Conservation (phyloP, 1,140 invertebrate species). For the Chelonus insularis region DNA sequence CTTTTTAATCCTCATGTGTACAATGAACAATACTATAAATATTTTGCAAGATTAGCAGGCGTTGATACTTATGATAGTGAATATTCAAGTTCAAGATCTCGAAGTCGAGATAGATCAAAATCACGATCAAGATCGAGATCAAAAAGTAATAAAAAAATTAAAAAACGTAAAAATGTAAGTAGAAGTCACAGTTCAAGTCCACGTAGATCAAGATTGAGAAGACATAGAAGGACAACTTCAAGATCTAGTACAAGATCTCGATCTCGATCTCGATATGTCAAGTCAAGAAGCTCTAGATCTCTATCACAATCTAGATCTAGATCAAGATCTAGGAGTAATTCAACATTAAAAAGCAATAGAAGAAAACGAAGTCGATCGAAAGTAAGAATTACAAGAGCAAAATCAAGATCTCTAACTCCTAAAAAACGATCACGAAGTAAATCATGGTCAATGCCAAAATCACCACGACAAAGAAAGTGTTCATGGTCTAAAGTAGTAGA, state of each 20-base stretch:
- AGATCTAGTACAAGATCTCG: slow-evolving; percentile 28
- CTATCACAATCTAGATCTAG: too few relatives aligned
- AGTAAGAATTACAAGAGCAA: slow-evolving; percentile 44
- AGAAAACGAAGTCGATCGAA: slow-evolving; percentile 35
- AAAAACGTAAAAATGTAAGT: slow-evolving; percentile 33
- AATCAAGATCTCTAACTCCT: slow-evolving; percentile 38
- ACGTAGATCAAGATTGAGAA: slow-evolving; percentile 24
- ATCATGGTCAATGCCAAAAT: slow-evolving; percentile 54
- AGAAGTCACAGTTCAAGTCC: slow-evolving; percentile 31
- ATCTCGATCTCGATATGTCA: slow-evolving; percentile 33
- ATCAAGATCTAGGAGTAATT: slow-evolving; percentile 3
- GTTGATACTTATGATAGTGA: slow-evolving; percentile 49
- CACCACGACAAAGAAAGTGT: slow-evolving; percentile 47
- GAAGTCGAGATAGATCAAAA: slow-evolving; percentile 37
- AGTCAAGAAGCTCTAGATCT: slow-evolving; percentile 24
- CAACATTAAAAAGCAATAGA: background rate
- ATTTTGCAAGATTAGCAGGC: slow-evolving; percentile 53
- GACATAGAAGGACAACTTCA: slow-evolving; percentile 19
- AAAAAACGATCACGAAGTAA: slow-evolving; percentile 47
- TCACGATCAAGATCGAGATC: slow-evolving; percentile 31
- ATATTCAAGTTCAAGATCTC: slow-evolving; percentile 52
- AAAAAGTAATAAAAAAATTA: background rate
- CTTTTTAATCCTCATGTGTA: slow-evolving; percentile 47
- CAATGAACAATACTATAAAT: slow-evolving; percentile 56
- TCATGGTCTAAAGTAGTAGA: slow-evolving; percentile 50